Evolutionary conservation across 1,140 invertebrate genomes (phyloP).

Genomic region (Brachionus manjavacas): DNA sequence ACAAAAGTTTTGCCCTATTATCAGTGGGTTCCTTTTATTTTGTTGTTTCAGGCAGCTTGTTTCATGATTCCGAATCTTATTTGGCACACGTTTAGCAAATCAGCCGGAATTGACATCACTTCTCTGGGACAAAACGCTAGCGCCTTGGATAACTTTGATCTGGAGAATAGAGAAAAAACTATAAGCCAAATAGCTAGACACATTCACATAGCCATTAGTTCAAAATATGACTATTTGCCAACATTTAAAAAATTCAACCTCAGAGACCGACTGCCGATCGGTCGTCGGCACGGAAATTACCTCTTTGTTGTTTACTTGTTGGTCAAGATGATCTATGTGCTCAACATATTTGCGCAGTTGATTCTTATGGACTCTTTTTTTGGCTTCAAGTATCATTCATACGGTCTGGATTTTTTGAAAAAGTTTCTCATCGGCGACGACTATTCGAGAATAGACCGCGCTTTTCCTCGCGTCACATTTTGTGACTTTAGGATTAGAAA

Average conservation of each 20-base stretch:
- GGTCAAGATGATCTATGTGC: constrained; percentile 49
- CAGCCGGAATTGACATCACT: constrained; percentile 42
- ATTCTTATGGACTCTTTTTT: constrained; percentile 50
- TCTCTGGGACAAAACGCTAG: constrained; percentile 45
- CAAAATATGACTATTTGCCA: constrained; percentile 32
- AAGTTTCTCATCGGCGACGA: constrained; percentile 55
- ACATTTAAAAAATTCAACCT: constrained; percentile 42
- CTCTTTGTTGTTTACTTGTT: constrained; percentile 51
- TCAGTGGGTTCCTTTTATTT: constrained; percentile 59
- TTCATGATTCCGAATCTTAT: constrained; percentile 55
- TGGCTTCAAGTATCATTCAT: constrained; percentile 57
- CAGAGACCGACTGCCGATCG: constrained; percentile 43
- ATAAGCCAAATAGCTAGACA: constrained; percentile 55
- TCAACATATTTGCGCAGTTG: constrained; percentile 48
- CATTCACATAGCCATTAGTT: constrained; percentile 45
- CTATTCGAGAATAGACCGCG: constrained; percentile 54
- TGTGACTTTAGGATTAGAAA: constrained; percentile 62
- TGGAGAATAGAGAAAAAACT: constrained; percentile 51
- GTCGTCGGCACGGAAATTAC: constrained; percentile 59
- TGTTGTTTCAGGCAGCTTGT: constrained; percentile 54
- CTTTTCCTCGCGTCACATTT: constrained; percentile 36
- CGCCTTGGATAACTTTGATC: constrained; percentile 44
- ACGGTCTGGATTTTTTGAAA: constrained; percentile 57
- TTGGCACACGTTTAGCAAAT: constrained; percentile 49
- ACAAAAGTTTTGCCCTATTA: constrained; percentile 55